Evolutionary conservation across 2,797 vertebrate genomes (phyloP).

Genomic region (Helicolenus hilgendorfi): DNA sequence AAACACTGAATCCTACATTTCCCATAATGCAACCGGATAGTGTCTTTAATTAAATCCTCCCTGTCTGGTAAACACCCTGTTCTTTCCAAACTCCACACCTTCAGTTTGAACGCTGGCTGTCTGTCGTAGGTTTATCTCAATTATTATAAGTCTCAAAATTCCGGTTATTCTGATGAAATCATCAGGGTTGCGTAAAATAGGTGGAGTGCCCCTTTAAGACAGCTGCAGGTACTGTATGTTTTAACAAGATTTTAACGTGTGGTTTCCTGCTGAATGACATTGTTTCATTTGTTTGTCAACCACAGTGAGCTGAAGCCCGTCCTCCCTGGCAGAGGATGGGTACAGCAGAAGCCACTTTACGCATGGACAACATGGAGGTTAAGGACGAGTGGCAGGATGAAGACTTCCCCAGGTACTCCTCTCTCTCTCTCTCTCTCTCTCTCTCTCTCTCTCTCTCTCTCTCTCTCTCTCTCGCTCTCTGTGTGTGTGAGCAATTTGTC

Average conservation of each 20-base stretch:
- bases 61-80: not conserved
- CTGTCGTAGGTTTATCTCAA: not conserved
- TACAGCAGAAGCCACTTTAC: constrained; percentile 94
- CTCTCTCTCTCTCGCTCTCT: not conserved
- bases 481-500: constrained; percentile 11
- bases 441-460: not conserved
- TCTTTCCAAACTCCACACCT: constrained; percentile 38
- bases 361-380: constrained; percentile 95
- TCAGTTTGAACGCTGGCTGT: not conserved
- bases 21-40: not conserved
- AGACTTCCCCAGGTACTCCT: constrained; percentile 93
- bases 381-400: constrained; percentile 98
- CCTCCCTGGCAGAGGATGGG: constrained; percentile 89
- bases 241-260: not conserved
- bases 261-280: not conserved
- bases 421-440: not conserved
- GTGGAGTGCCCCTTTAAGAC: constrained; percentile 22
- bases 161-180: not conserved
- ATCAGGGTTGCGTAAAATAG: constrained; percentile 2
- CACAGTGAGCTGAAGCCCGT: constrained; percentile 67
- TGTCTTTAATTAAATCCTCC: not conserved
- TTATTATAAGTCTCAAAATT: not conserved
- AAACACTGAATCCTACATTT: constrained; percentile 4
- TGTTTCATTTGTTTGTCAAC: constrained; percentile 28
- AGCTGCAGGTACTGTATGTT: not conserved